phyloP scores from a whole-genome alignment of 2,113 vertebrate genomes.

The Ctenodactylus gundi region DNA sequence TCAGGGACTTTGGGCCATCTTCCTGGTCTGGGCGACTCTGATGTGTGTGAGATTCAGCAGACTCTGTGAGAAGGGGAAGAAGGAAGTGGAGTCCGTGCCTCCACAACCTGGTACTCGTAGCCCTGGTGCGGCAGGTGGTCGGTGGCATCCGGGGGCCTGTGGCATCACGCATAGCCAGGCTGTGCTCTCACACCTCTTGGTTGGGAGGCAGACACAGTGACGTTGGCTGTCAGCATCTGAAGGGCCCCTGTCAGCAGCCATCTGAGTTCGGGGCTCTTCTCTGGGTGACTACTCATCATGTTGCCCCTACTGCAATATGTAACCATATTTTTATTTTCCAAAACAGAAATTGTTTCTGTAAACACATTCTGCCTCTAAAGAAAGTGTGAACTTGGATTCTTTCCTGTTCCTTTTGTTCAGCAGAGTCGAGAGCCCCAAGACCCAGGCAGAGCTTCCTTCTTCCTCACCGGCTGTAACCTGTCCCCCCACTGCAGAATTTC shows the following conservation, averaged over 20 bases:
- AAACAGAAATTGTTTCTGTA: conserved; percentile 33
- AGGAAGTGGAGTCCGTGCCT: not conserved
- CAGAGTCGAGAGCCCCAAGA: not conserved
- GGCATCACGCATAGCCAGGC: conserved; percentile 56
- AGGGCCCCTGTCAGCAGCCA: conserved; percentile 6
- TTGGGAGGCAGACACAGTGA: conserved; percentile 57
- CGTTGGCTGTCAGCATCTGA: not conserved
- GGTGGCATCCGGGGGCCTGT: conserved; percentile 60
- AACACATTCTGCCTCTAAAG: conserved; percentile 10
- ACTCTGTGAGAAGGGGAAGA: conserved; percentile 4
- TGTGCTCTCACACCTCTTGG: conserved; percentile 30
- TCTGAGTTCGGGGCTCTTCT: conserved; percentile 43
- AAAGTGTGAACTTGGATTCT: not conserved
- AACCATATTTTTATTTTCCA: conserved; percentile 35
- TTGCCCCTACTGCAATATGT: not conserved
- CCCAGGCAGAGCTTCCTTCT: too few relatives aligned
- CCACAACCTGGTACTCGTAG: conserved; percentile 55
- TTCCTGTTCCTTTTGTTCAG: not conserved
- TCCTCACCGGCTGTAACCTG: too few relatives aligned
- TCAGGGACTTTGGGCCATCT: not conserved
- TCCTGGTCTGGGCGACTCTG: not conserved
- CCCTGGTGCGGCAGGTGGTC: conserved; percentile 64
- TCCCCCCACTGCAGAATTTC: too few relatives aligned
- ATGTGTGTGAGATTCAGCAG: not conserved
- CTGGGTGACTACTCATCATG: not conserved